Percentiles rank a stretch among this genome's conserved stretches.
Conservation (phyloP, 1,140 invertebrate species). For the Neotoxoptera formosana region DNA sequence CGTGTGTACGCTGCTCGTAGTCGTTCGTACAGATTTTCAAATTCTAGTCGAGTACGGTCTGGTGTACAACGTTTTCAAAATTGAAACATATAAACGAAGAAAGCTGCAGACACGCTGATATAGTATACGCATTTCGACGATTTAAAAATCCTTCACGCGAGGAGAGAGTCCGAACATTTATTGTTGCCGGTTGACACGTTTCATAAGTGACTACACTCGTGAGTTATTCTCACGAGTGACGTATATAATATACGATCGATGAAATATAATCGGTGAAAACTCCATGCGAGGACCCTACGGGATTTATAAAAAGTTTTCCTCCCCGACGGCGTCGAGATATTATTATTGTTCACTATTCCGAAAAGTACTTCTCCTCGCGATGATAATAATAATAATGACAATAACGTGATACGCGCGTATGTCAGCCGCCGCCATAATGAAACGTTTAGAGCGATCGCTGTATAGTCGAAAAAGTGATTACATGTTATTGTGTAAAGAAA, state of each 20-base stretch:
- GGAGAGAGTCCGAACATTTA: not conserved
- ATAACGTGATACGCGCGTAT: not conserved
- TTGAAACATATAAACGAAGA: not conserved
- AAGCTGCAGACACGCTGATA: not conserved
- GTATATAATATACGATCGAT: not conserved
- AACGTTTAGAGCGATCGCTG: not conserved
- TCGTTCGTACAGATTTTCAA: too few species aligned
- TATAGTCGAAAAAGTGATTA: not conserved
- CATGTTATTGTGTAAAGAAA: not conserved
- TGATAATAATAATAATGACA: slow-evolving; percentile 5
- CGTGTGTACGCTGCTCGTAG: too few species aligned
- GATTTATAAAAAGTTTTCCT: slow-evolving; percentile 1
- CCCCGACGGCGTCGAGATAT: not conserved
- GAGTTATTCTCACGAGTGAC: not conserved
- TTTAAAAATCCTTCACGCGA: not conserved
- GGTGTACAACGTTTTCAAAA: not conserved
- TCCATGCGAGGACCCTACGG: not conserved
- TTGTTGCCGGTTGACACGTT: not conserved
- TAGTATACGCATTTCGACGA: not conserved
- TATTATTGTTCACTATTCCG: not conserved
- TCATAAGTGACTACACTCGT: not conserved
- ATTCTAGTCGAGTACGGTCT: not conserved
- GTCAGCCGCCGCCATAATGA: not conserved
- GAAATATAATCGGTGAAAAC: not conserved
- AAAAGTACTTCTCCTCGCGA: not conserved